Evolutionary conservation across 64 coral and sea anemone species (phyloP).

Genomic region (Montipora sp.): DNA sequence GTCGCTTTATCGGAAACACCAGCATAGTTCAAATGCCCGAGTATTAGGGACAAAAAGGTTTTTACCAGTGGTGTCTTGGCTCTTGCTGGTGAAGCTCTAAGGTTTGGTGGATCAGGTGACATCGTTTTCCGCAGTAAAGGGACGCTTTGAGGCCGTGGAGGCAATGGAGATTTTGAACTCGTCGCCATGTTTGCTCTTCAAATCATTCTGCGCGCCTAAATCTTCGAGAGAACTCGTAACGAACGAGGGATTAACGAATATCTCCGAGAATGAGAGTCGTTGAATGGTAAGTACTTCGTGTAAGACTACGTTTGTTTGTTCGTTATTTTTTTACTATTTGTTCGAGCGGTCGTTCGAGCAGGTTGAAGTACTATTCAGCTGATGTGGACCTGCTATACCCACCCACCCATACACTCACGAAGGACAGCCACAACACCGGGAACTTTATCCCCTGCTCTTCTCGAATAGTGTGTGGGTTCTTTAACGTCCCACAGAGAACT

Average conservation of each 20-base stretch:
- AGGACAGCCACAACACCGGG: too few species aligned
- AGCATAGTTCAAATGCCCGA: not conserved
- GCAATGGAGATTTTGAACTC: conserved; percentile 77
- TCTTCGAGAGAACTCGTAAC: conserved; percentile 65
- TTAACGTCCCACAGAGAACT: too few species aligned
- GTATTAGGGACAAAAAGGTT: not conserved
- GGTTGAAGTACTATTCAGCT: too few species aligned
- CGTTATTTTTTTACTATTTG: too few species aligned
- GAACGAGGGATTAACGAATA: not conserved
- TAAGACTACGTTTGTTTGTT: too few species aligned
- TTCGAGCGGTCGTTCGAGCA: too few species aligned
- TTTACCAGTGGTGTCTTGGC: conserved; percentile 82
- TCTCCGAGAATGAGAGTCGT: not conserved
- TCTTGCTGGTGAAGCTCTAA: conserved; percentile 53
- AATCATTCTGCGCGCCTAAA: conserved; percentile 91
- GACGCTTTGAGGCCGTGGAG: conserved; percentile 80
- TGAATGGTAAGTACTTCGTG: too few species aligned
- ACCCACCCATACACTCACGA: too few species aligned
- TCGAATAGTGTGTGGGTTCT: too few species aligned
- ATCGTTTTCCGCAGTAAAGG: conserved; percentile 82
- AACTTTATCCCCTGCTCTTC: too few species aligned
- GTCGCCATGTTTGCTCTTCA: conserved; percentile 89
- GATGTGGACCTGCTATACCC: too few species aligned
- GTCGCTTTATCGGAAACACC: not conserved
- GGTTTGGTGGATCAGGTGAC: conserved; percentile 62